These are phyloP conservation scores for Petaurus breviceps DNA, from an alignment of 2,113 vertebrate species.

Conservation along the genomic window DNA sequence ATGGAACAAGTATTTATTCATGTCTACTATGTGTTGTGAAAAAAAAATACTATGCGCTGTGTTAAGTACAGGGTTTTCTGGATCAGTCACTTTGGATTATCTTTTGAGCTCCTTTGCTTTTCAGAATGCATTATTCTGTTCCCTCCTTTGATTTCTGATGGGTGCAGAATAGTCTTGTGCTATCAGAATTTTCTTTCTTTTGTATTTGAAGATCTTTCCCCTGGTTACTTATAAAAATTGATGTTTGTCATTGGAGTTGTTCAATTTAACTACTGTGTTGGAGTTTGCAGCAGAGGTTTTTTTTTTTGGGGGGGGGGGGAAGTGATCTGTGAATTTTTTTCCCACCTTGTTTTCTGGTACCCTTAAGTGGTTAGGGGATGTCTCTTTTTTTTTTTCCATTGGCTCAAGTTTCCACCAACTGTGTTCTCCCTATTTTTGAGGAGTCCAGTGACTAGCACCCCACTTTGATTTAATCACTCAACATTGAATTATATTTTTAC, in stretches of 20 bases:
- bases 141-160: neutral
- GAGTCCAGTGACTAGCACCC: neutral
- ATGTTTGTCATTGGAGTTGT: no score
- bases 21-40: no score
- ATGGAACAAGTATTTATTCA: no score
- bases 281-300: no score
- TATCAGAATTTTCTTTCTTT: no score
- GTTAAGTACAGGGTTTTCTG: neutral
- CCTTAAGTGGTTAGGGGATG: neutral
- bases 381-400: neutral
- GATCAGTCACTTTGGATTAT: neutral
- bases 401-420: neutral
- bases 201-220: no score
- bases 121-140: neutral
- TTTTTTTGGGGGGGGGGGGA: neutral
- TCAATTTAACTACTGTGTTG: no score
- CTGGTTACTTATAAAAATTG: no score
- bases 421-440: neutral
- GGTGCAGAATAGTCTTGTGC: neutral
- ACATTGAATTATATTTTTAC: neutral
- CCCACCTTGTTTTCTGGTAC: neutral
- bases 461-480: neutral
- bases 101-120: neutral
- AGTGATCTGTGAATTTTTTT: neutral
- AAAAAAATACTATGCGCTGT: no score